Percentiles rank a stretch among this genome's conserved stretches.
Evolutionary conservation across 2,888 invertebrate species (phyloP).

Genomic region (Latheticus oryzae): DNA sequence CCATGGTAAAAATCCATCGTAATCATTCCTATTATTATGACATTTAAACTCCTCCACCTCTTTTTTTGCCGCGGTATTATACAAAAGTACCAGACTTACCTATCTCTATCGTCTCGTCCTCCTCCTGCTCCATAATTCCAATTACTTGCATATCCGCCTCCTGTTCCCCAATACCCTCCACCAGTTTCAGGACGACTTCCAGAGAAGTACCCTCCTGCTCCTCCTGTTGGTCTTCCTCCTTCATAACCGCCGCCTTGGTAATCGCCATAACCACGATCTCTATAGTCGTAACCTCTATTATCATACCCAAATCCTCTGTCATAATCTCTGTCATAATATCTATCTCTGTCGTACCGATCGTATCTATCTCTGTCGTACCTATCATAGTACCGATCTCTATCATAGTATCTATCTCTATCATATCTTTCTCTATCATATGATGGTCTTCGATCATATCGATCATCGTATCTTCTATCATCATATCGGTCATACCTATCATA

Average conservation of each 20-base stretch:
- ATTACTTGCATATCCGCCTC: constrained; percentile 50
- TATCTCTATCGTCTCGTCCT: constrained; percentile 44
- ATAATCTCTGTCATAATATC: constrained; percentile 33
- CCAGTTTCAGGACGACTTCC: constrained; percentile 63
- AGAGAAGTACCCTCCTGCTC: constrained; percentile 59
- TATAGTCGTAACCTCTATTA: constrained; percentile 65
- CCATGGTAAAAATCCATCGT: constrained; percentile 67
- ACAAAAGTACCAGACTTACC: too few relatives aligned
- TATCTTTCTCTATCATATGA: constrained; percentile 18
- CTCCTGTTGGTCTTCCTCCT: constrained; percentile 68
- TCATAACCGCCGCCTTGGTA: constrained; percentile 64
- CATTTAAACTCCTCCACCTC: background rate
- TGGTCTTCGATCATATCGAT: constrained; percentile 27
- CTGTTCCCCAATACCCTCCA: constrained; percentile 52
- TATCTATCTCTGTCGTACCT: constrained; percentile 40
- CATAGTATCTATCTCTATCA: constrained; percentile 32
- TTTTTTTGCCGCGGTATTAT: too few relatives aligned
- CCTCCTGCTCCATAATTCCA: constrained; percentile 54
- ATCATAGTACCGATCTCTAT: constrained; percentile 45
- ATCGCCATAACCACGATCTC: constrained; percentile 62
- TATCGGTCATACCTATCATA: constrained; percentile 21
- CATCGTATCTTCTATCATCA: constrained; percentile 10
- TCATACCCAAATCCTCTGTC: constrained; percentile 57
- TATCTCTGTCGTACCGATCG: constrained; percentile 35
- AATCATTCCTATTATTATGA: constrained; percentile 22